Conservation (phyloP, 2,888 invertebrate genomes). For the Pterostichus madidus region DNA sequence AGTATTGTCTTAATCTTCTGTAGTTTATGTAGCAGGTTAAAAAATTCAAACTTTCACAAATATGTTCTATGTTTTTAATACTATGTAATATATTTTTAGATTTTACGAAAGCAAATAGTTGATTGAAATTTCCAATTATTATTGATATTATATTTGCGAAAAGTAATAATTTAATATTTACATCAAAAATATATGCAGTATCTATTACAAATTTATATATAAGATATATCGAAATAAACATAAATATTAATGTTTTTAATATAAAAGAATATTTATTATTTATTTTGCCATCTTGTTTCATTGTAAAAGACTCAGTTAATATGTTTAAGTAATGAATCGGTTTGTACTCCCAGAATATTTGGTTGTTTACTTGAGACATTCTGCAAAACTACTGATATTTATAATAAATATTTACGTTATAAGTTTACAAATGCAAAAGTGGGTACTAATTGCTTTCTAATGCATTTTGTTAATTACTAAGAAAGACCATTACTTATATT, state of each 20-base stretch:
- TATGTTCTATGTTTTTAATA: neutral
- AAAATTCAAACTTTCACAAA: neutral
- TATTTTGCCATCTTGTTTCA: neutral
- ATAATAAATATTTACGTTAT: too few species aligned
- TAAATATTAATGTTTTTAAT: neutral
- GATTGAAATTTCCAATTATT: neutral
- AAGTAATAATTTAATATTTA: neutral
- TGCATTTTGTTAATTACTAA: too few species aligned
- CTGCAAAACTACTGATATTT: neutral
- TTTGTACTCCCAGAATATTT: neutral
- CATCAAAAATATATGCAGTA: neutral
- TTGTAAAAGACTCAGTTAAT: neutral
- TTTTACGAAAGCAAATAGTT: neutral
- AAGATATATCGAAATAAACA: neutral
- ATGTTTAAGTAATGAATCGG: conserved; percentile 10
- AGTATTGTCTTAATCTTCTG: conserved; percentile 5
- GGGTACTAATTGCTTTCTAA: too few species aligned
- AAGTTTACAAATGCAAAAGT: too few species aligned
- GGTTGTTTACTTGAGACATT: neutral
- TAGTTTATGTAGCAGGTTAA: neutral
- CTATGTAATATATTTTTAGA: neutral
- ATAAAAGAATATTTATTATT: neutral
- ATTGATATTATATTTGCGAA: neutral
- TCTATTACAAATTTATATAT: neutral
- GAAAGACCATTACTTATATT: too few species aligned